phyloP scores from a whole-genome alignment of 2,797 vertebrate genomes.

The Ficedula albicollis region DNA sequence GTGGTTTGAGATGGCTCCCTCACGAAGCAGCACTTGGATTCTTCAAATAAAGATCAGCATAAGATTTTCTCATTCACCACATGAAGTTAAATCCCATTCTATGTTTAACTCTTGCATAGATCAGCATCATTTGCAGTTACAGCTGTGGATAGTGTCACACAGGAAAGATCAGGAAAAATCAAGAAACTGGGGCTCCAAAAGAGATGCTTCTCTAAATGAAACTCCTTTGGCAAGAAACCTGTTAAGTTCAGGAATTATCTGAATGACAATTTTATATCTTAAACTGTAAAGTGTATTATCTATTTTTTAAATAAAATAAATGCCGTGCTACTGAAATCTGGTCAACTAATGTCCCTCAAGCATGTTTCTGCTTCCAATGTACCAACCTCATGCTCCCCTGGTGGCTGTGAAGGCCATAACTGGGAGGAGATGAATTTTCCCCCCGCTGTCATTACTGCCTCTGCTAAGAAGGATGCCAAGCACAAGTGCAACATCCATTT shows the following conservation, averaged over 20 bases:
- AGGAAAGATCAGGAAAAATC: not conserved
- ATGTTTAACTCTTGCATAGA: not conserved
- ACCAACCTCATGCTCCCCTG: not conserved
- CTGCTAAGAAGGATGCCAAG: not conserved
- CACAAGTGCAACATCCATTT: not conserved
- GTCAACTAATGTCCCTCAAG: not conserved
- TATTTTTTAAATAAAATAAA: not conserved
- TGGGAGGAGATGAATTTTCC: not conserved
- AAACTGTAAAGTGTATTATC: not conserved
- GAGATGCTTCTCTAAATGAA: not conserved
- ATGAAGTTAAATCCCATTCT: not conserved
- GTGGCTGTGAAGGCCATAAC: not conserved
- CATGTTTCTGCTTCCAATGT: rapidly evolving
- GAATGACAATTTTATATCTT: not conserved
- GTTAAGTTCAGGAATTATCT: not conserved
- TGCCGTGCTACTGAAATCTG: not conserved
- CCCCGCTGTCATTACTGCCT: not conserved
- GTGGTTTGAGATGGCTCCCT: not conserved
- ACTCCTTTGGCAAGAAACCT: not conserved
- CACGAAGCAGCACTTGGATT: not conserved
- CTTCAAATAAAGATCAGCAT: not conserved
- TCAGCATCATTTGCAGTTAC: not conserved
- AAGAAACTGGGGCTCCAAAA: not conserved
- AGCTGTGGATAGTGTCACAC: not conserved
- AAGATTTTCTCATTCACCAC: not conserved